Percentiles rank a stretch among this genome's conserved stretches.
These are phyloP conservation scores for Trachelipus rathkii DNA, from an alignment of 1,140 invertebrate species.

Conservation along the genomic window DNA sequence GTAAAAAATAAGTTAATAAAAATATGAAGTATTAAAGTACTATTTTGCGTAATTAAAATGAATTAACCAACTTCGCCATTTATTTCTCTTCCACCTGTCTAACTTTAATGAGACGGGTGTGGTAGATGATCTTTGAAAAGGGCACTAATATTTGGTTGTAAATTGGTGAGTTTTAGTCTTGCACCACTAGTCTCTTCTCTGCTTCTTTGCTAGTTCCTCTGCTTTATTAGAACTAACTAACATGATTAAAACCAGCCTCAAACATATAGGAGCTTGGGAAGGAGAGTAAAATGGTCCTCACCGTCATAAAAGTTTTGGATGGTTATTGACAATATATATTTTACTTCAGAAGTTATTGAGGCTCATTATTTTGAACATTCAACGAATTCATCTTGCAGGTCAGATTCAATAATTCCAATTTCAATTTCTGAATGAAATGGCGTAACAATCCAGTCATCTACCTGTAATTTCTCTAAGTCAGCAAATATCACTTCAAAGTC, in stretches of 20 bases:
- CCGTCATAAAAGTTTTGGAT: constrained; percentile 22
- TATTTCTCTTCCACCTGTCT: too few species aligned
- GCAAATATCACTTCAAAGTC: constrained; percentile 28
- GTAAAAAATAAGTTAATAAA: too few species aligned
- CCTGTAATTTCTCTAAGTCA: constrained; percentile 26
- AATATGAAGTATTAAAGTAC: too few species aligned
- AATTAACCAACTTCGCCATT: too few species aligned
- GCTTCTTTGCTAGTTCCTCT: constrained; percentile 19
- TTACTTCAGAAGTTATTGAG: constrained; percentile 26
- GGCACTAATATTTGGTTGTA: constrained; percentile 18
- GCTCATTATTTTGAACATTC: constrained; percentile 27
- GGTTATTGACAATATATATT: constrained; percentile 28
- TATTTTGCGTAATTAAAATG: too few species aligned
- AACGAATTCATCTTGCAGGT: constrained; percentile 24
- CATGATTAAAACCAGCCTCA: constrained; percentile 25
- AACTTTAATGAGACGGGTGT: too few species aligned
- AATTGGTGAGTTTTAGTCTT: constrained; percentile 27
- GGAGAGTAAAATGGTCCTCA: constrained; percentile 27
- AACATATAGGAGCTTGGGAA: constrained; percentile 29
- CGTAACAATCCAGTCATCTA: constrained; percentile 26
- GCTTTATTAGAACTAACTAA: constrained; percentile 23
- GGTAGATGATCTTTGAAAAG: background rate
- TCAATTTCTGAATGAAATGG: constrained; percentile 24
- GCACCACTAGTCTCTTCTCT: too few species aligned
- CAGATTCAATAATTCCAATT: constrained; percentile 10